Base-by-base conservation (phyloP, 2,888 invertebrate genomes). In the Idaea aversata region DNA sequence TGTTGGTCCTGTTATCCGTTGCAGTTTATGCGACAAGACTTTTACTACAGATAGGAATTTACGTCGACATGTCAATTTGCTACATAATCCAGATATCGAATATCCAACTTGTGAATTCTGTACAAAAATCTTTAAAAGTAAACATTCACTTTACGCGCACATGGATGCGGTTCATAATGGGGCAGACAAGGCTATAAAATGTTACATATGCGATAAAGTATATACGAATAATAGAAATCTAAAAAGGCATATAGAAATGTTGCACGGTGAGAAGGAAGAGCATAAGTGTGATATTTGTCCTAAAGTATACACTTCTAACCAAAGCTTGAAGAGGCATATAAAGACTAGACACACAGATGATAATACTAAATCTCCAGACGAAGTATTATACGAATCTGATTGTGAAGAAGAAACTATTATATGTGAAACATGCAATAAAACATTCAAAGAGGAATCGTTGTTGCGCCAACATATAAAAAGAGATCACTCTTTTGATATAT, bases 301-400 rank as follows among this genome's bases (percentile, higher is more conserved):
- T 0, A 91, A 90, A 77, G 80, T 85, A 0, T 91, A 89, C 66
- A 85, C 86, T 0, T 87, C 88, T 0, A 88, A 87, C 65, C 88
- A 88, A 35, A 89, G 88, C 65, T 71, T 91, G 2, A 73, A 80
- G 61, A 72, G 88, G 0, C 91, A 91, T 63, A 71, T 77, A 0
- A 73, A 76, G 25, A 82, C 82, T 0, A 70, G 76, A 0, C 88
- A 89, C 57, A 78, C 59, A 25, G 10, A 65, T 0, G 69, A 70
- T 15, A 61, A 62, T 34, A 10, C 47, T 7, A 66, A 72, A 7
- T 59, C 62, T 61, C 58, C 57, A 15, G 67, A 65, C 38, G 68
- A 70, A 4, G 62, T 59, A 3, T 61, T 61, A 1, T 62, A 57
- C 15, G 65, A 67, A 25, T 67, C 63, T 0, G 59, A 61, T 13